Percentiles rank a stretch among this genome's conserved stretches.
These are phyloP conservation scores for Avahi laniger DNA, from an alignment of 2,797 vertebrate genomes.

Conservation along the genomic window DNA sequence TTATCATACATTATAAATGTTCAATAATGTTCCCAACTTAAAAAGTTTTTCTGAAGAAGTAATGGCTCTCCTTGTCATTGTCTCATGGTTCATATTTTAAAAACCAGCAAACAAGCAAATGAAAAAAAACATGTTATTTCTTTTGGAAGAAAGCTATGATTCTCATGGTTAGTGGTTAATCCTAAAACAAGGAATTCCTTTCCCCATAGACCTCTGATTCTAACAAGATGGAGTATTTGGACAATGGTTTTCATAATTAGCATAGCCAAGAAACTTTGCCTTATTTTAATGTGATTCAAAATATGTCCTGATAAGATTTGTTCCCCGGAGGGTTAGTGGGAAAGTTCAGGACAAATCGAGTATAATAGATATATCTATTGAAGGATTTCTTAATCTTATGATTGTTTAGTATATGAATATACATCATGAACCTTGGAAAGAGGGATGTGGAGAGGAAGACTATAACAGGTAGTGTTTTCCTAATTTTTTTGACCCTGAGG, in stretches of 20 bases:
- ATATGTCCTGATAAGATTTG: neutral
- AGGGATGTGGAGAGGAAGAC: neutral
- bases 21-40: neutral
- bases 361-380: neutral
- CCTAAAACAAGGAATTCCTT: neutral
- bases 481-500: neutral
- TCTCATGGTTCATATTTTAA: neutral
- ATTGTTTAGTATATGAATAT: neutral
- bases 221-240: neutral
- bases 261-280: neutral
- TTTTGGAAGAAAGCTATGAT: neutral
- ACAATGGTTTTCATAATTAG: neutral
- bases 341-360: neutral
- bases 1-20: conserved; percentile 37
- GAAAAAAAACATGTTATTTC: neutral
- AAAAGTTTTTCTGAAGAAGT: neutral
- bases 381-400: neutral
- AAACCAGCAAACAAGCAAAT: neutral
- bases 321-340: neutral
- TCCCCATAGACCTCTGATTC: neutral
- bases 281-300: conserved; percentile 11
- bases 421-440: neutral
- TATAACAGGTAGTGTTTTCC: neutral
- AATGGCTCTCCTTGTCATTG: neutral
- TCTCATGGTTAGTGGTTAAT: neutral